Base-by-base conservation (phyloP, 2,113 vertebrate genomes). In the Paraplagusia blochii region DNA sequence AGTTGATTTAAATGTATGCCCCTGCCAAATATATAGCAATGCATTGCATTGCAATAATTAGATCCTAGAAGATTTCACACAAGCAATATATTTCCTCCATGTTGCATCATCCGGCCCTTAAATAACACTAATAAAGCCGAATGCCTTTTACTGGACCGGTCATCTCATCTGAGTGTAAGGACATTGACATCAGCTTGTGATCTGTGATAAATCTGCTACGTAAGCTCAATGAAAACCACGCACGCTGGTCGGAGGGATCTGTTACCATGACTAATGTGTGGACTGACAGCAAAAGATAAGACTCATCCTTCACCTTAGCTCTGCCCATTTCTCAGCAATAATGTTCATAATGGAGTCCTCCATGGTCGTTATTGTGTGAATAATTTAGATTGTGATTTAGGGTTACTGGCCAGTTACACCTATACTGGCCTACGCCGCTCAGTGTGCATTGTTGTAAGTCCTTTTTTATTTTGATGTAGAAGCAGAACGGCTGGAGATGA, bases 241-340 rank as follows among this genome's bases (percentile, higher is more conserved):
- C 94, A 94, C 87, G 94, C 90, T 93, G 92, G 93, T 93, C 94
- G 93, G 94, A 93, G 91, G 91, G 90, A 92, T 92, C 94, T 90
- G 93, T 95, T 95, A 85, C 92, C 83, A 91, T 95, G 95, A 97
- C 88, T 94, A 95, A 97, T 97, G 94, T 89, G 91, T 91, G 90
- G 86, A 90, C 94, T 95, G 94, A 97, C 94, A 94, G 93, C 91
- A 91, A 95, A 94, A 93, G 94, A 97, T 97, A 96, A 96, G 94
- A 92, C 92, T 92, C 93, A 96, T 96, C 94, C 92, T 93, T 97
- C 94, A 96, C 93, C 92, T 88, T 88, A 90, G 92, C 91, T 87
- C 86, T 87, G 93, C 92, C 91, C 93, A 92, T 94, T 95, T 94
- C 94, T 96, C 93, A 94, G 94, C 94, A 96, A 96, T 97, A 96